Percentiles rank a stretch among this genome's conserved stretches.
These are phyloP conservation scores for Aleiodes leptofemur DNA, from an alignment of 2,888 invertebrate species.

Conservation along the genomic window DNA sequence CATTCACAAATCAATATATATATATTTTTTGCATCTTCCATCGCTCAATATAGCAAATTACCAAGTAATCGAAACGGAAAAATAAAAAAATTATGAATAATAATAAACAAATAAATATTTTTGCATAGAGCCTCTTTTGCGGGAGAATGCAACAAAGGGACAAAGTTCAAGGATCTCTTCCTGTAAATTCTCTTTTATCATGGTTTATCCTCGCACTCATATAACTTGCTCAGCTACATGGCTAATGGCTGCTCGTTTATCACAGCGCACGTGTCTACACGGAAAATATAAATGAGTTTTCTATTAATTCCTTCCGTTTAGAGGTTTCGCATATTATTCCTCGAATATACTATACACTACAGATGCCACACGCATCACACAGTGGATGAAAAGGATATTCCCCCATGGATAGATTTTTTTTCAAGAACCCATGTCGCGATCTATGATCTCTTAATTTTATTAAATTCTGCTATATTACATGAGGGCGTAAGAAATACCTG, in stretches of 20 bases:
- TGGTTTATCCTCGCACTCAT: conserved; percentile 19
- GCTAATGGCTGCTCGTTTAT: conserved; percentile 55
- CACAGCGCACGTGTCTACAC: conserved; percentile 55
- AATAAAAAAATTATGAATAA: too few species aligned
- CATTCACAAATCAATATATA: too few species aligned
- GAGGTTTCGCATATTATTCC: conserved; percentile 34
- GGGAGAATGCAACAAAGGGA: too few species aligned
- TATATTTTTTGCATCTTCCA: too few species aligned
- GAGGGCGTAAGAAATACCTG: conserved; percentile 51
- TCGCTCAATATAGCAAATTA: too few species aligned
- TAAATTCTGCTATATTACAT: conserved; percentile 22
- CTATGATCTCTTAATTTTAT: conserved; percentile 47
- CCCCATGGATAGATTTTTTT: too few species aligned
- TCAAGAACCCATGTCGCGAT: conserved; percentile 38
- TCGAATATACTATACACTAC: too few species aligned
- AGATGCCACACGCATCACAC: too few species aligned
- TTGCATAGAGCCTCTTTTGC: too few species aligned
- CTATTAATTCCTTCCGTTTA: conserved; percentile 68
- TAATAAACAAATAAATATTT: too few species aligned
- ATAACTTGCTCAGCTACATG: conserved; percentile 46
- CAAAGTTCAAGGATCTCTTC: conserved; percentile 31
- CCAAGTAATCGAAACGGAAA: too few species aligned
- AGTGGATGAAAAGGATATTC: too few species aligned
- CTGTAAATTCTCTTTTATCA: conserved; percentile 33
- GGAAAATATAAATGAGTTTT: conserved; percentile 67